Base-by-base conservation (phyloP, 2,797 vertebrate species). In the Nannoperca obscura region DNA sequence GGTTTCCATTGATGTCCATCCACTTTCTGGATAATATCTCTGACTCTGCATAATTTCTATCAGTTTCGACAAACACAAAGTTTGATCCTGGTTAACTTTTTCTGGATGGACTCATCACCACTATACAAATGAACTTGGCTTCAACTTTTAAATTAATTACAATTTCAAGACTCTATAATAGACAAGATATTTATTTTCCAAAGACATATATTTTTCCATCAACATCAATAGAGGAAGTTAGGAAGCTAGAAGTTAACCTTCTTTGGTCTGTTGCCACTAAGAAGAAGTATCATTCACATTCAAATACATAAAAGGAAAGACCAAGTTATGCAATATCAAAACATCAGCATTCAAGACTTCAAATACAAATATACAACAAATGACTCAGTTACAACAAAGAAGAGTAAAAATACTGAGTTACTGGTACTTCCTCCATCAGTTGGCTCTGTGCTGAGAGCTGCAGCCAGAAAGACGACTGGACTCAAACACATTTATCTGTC, bases 401-500 rank as follows among this genome's bases (percentile, higher is more conserved):
- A 9, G 5, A 63, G 59, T 20, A 53, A 57, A 65, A 13, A n/a
- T 40, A 53, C 5, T 42, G 15, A 65, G 60, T 57, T 47, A 14
- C 52, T 44, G 40, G 34, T 44, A 2, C 46, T 22, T 36, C 6
- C 44, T 65, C 32, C 47, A 27, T 71, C 80, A 55, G 57, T 52
- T 34, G 58, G 77, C 74, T 86, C 76, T 60, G 11, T 0, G 76
- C 57, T 60, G 55, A 74, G 64, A 58, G 60, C 71, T 71, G 78
- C 17, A 78, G 74, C 74, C 74, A 80, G 76, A 82, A 73, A 72
- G 79, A 88, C 64, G 76, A 57, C 84, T 70, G 76, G 65, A 74
- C 72, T 67, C 60, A 69, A 82, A 87, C 71, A 81, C 84, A 88
- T 90, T 90, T 84, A 90, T 80, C 80, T 74, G 71, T 84, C 88